phyloP scores from a whole-genome alignment of 2,797 vertebrate species.

The Paratrypauchen microcephalus region DNA sequence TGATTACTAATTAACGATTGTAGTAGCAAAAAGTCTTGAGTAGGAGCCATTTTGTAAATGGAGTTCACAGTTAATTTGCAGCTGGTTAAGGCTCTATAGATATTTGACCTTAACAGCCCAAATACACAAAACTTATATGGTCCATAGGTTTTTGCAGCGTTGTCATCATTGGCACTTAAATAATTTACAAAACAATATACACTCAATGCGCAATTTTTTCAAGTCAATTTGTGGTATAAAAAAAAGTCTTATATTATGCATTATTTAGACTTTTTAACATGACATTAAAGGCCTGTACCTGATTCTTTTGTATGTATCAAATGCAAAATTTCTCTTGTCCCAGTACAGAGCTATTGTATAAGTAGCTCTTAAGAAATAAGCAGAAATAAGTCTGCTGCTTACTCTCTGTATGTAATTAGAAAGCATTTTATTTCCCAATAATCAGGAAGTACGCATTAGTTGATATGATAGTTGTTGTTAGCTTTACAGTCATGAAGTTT shows the following conservation, averaged over 20 bases:
- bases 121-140: slow-evolving; percentile 16
- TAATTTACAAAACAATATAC: not conserved
- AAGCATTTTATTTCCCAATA: too few relatives aligned
- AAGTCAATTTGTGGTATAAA: not conserved
- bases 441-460: too few relatives aligned
- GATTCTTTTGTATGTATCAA: too few relatives aligned
- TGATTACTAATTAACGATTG: slow-evolving; percentile 22
- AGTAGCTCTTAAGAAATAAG: too few relatives aligned
- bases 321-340: too few relatives aligned
- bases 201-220: not conserved
- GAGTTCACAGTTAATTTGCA: not conserved
- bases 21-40: not conserved
- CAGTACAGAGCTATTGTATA: too few relatives aligned
- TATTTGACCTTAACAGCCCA: slow-evolving; percentile 1
- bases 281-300: too few relatives aligned
- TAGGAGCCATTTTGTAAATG: too few relatives aligned
- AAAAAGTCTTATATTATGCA: not conserved
- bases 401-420: too few relatives aligned
- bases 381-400: too few relatives aligned
- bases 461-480: too few relatives aligned
- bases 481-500: not conserved
- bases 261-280: not conserved
- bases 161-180: not conserved
- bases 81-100: slow-evolving; percentile 13
- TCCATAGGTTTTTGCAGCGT: not conserved